These are phyloP conservation scores for Eupithecia subfuscata DNA, from an alignment of 2,888 invertebrate species.

Conservation along the genomic window DNA sequence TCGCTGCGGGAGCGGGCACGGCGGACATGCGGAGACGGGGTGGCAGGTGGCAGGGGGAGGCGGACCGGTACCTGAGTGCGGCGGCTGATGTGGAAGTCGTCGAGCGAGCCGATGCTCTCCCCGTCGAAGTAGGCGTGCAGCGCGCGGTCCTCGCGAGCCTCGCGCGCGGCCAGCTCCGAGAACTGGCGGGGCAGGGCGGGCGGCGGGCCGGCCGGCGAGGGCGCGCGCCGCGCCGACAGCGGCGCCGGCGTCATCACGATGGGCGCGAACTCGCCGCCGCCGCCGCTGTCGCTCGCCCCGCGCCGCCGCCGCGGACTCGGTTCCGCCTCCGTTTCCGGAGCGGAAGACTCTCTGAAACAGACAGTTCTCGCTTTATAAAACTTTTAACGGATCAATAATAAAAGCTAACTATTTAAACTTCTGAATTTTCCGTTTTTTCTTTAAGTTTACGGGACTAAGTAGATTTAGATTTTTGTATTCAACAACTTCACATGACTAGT, in stretches of 20 bases:
- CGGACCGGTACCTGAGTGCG: constrained; percentile 51
- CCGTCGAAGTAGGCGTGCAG: constrained; percentile 63
- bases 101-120: constrained; percentile 68
- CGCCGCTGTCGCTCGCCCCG: constrained; percentile 27
- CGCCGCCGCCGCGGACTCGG: constrained; percentile 20
- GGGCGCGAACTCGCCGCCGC: constrained; percentile 42
- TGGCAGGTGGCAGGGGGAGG: neutral
- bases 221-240: constrained; percentile 47
- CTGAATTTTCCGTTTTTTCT: no score
- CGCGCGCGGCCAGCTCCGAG: constrained; percentile 75
- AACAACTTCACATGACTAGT: no score
- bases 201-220: constrained; percentile 58
- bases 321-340: constrained; percentile 18
- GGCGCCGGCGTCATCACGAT: constrained; percentile 48
- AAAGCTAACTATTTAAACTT: neutral
- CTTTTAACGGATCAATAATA: neutral
- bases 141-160: constrained; percentile 56
- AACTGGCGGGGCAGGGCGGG: constrained; percentile 73
- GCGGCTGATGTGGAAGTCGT: constrained; percentile 70
- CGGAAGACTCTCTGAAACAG: constrained; percentile 37
- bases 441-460: no score
- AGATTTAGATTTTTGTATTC: no score
- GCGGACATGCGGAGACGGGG: no score
- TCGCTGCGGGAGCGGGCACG: neutral
- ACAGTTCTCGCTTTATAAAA: neutral